Percentiles rank a stretch among this genome's conserved stretches.
These are phyloP conservation scores for Iselma pallidipennis DNA, from an alignment of 2,888 invertebrate genomes.

Conservation along the genomic window DNA sequence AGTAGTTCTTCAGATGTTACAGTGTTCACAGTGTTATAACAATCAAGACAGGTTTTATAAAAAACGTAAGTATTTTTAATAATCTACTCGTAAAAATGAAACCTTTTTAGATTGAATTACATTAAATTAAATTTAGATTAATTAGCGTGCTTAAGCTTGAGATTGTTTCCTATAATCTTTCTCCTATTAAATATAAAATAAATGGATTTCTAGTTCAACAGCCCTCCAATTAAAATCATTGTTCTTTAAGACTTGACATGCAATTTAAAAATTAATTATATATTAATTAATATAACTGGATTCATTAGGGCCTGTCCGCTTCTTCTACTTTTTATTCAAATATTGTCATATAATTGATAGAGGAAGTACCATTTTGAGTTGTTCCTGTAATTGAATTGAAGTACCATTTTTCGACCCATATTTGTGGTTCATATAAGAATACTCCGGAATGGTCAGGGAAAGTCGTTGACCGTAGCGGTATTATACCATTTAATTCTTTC, in stretches of 20 bases:
- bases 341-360: not conserved
- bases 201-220: not conserved
- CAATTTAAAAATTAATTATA: not conserved
- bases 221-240: not conserved
- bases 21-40: slow-evolving; percentile 43
- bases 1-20: slow-evolving; percentile 54
- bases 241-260: not conserved
- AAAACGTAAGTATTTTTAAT: slow-evolving; percentile 29
- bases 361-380: not conserved
- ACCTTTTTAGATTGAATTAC: not conserved
- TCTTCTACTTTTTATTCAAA: too few relatives aligned
- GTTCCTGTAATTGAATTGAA: not conserved
- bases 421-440: slow-evolving; percentile 21
- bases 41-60: slow-evolving; percentile 15
- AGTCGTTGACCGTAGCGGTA: slow-evolving; percentile 52
- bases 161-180: not conserved
- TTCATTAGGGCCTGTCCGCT: not conserved
- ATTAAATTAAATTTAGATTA: slow-evolving; percentile 6
- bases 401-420: slow-evolving; percentile 31
- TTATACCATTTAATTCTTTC: slow-evolving; percentile 20
- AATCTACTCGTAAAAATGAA: slow-evolving; percentile 1
- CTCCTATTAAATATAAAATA: not conserved
- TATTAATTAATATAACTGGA: not conserved
- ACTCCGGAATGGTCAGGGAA: slow-evolving; percentile 44
- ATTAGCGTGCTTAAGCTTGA: not conserved